Evolutionary conservation across 2,797 vertebrate species (phyloP), one percentile per base, ranked within the genome.

Genomic region (Argentina silus): DNA sequence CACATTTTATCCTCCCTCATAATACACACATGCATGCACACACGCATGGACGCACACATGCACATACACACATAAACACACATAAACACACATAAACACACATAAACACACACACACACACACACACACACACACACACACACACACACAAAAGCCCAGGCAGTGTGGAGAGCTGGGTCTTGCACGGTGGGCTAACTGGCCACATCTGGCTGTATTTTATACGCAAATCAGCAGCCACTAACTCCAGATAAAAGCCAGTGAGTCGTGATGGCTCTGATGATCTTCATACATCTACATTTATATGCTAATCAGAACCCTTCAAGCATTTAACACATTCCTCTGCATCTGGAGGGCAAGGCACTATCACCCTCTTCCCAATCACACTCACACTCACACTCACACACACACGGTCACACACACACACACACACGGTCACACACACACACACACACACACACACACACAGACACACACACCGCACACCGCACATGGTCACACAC

Each of bases 191-290:
- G 21, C 81, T 88, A 86, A 88, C 86, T 87, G 83, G 85, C 83
- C 85, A 84, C 87, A 88, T 88, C 86, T 84, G 83, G 87, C 87
- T 90, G 81, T 93, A 94, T 93, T 94, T 93, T 92, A 92, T 36
- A 90, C 51, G 85, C 90, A 92, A 93, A 93, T 88, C 88, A 88
- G 89, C 2, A 1, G 27, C 85, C 89, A 36, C 1, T 93, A 90
- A 90, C 92, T 94, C 94, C 87, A 94, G 93, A 93, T 93, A 93
- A 94, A 95, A 93, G 87, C 91, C 93, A 92, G 86, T 90, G 92
- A 88, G 79, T 92, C 91, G 91, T 90, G 91, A 94, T 94, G 93
- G 88, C 86, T 85, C 85, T 92, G 78, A 89, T 90, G 92, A 94
- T 93, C 93, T 93, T 84, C 85, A 91, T 92, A 92, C 88, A 87